phyloP scores from a whole-genome alignment of 2,888 invertebrate genomes.

The Leptopilina drosophilae region DNA sequence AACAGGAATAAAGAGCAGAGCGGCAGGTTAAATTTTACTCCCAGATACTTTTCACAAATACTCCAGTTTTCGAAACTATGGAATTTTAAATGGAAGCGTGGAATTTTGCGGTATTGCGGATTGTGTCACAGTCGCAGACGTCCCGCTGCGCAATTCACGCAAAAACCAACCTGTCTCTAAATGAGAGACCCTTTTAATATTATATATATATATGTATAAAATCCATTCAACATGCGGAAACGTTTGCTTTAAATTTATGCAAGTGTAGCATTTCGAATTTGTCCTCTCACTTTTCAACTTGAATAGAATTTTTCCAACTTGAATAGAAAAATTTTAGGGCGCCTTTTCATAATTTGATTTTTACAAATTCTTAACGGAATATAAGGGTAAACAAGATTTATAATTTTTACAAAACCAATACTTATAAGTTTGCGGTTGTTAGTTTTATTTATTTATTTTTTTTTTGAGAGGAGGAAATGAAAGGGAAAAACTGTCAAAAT shows the following conservation, averaged over 20 bases:
- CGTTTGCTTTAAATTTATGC: slow-evolving; percentile 11
- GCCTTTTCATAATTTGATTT: too few species aligned
- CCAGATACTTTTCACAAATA: too few species aligned
- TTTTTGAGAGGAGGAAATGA: too few species aligned
- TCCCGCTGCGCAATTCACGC: slow-evolving; percentile 68
- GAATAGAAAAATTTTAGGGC: too few species aligned
- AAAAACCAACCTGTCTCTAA: slow-evolving; percentile 57
- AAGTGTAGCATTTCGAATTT: background rate
- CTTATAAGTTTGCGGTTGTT: too few species aligned
- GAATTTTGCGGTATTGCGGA: slow-evolving; percentile 29
- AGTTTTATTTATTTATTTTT: too few species aligned
- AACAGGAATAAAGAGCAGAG: too few species aligned
- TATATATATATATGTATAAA: too few species aligned
- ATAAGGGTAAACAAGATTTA: background rate
- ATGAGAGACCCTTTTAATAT: background rate
- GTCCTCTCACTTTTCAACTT: background rate
- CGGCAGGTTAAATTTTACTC: background rate
- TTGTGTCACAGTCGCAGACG: slow-evolving; percentile 58
- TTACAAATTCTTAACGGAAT: background rate
- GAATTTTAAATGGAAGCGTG: background rate
- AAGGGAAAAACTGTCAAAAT: too few species aligned
- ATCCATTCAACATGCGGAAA: background rate
- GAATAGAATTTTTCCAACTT: background rate
- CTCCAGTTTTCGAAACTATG: background rate
- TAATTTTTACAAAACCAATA: background rate